Evolutionary conservation across 2,113 vertebrate species (phyloP), one percentile per base, ranked within the genome.

Genomic region (Spermophilus dauricus): DNA sequence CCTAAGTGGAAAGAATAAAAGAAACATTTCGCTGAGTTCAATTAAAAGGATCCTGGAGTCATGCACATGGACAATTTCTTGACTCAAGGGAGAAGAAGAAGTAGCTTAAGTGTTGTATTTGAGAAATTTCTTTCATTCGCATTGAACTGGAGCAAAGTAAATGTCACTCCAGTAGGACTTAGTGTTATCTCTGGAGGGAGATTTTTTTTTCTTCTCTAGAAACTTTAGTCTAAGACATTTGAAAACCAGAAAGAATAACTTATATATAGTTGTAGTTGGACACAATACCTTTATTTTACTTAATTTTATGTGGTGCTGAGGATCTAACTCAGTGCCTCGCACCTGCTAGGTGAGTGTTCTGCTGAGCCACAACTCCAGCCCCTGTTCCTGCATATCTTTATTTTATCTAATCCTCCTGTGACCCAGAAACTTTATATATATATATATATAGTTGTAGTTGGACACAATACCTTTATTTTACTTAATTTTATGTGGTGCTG

Each of bases 1-100:
- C 75, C 99, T 99, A 91, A 16, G 12, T 16, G 39, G 34, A 37
- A 70, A 32, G 32, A 91, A 72, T 3, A 69, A 97, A 39, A 56
- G 26, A 87, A 26, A 95, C 51, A 73, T 94, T 58, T 65, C 90
- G 32, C 61, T 84, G 75, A 94, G 10, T 51, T 48, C 12, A 37
- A n/a, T 51, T 16, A n/a, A 34, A 96, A 89, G 8, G 34, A 18
- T 32, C 56, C n/a, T 56, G n/a, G 28, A 95, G 37, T 56, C 32
- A 87, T 53, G 77, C 53, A 22, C 42, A 14, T 1, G 9, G 37
- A 73, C 37, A 32, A 9, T 72, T 94, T 82, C 67, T 80, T 95
- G 53, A 91, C 18, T 84, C 30, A 56, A 80, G 3, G 1, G 22
- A 20, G 45, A 39, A 70, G 67, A 34, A 67, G 58, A 83, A 11